These are phyloP conservation scores for Silurus meridionalis DNA, from an alignment of 2,113 vertebrate species.

Conservation along the genomic window DNA sequence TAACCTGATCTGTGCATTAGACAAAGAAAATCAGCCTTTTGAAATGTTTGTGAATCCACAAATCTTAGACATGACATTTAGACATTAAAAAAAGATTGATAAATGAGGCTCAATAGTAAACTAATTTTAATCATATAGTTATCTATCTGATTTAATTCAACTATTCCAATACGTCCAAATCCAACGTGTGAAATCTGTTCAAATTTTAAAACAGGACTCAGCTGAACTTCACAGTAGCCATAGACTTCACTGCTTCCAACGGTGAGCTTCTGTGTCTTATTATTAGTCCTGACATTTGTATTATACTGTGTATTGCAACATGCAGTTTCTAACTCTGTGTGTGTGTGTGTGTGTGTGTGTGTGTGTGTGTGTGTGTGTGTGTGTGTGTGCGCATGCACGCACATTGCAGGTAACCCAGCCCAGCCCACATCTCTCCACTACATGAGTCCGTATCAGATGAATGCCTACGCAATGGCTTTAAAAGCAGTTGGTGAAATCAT, in stretches of 20 bases:
- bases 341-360: conserved; percentile 11
- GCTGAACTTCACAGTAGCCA: conserved; percentile 97
- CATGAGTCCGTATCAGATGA: conserved; percentile 96
- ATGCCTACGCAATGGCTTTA: conserved; percentile 94
- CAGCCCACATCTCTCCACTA: conserved; percentile 98
- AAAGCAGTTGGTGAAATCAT: conserved; percentile 98
- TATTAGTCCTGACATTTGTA: neutral
- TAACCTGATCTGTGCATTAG: too few relatives aligned
- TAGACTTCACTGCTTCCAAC: conserved; percentile 97
- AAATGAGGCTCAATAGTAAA: neutral
- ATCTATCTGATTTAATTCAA: neutral
- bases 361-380: conserved; percentile 12
- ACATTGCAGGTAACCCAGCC: conserved; percentile 83
- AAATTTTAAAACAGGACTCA: conserved; percentile 80
- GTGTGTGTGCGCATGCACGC: conserved; percentile 30
- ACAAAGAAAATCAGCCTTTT: neutral
- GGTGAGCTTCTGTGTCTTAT: conserved; percentile 74
- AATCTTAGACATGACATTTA: neutral
- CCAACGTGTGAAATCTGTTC: neutral
- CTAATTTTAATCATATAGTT: neutral
- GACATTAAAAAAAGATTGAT: neutral
- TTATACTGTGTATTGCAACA: neutral
- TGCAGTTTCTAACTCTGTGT: neutral
- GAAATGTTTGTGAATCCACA: neutral
- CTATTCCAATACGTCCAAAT: neutral